Base-by-base conservation (phyloP, 1,140 invertebrate genomes). In the Venustaconcha ellipsiformis region DNA sequence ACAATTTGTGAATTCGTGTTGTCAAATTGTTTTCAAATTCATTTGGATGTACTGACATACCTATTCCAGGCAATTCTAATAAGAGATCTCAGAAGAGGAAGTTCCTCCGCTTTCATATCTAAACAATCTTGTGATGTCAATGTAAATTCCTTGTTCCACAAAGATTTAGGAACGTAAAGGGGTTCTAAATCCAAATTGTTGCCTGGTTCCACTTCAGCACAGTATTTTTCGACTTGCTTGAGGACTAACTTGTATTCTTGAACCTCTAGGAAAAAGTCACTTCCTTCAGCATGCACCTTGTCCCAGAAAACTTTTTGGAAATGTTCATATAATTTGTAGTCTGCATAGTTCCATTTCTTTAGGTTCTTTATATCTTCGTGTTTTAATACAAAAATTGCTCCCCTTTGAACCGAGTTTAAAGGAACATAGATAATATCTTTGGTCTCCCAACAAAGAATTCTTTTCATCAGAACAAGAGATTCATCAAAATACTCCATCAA, bases 401-500 rank as follows among this genome's bases (percentile, higher is more conserved):
- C 83, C 4, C 71, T 30, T 26, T 23, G 57, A 62, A 82, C 80
- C 1, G 67, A 73, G 70, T 87, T 88, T 13, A 84, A 67, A 12
- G 82, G 80, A 26, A 86, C 81, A 72, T 85, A 88, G 23, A 88
- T 57, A 48, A 88, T 83, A 64, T 88, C 87, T 76, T 85, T 80
- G 1, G 82, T 64, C 8, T 78, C 72, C 87, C 87, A 88, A 74
- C 86, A 87, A 62, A 88, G 69, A 48, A 70, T 64, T 55, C 83
- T 76, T 56, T 80, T 82, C 23, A 88, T 63, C 8, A 88, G 68
- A 1, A 88, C 76, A 0, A 88, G 70, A 1, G 86, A 88, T 76
- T 88, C 87, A 58, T 84, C 80, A 59, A 88, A 86, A 68, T 82
- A 75, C 67, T 88, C 86, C 77, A 84, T 82, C 14, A 88, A 74